Base-by-base conservation (phyloP, 2,113 vertebrate genomes). In the Oenanthe oenanthe region DNA sequence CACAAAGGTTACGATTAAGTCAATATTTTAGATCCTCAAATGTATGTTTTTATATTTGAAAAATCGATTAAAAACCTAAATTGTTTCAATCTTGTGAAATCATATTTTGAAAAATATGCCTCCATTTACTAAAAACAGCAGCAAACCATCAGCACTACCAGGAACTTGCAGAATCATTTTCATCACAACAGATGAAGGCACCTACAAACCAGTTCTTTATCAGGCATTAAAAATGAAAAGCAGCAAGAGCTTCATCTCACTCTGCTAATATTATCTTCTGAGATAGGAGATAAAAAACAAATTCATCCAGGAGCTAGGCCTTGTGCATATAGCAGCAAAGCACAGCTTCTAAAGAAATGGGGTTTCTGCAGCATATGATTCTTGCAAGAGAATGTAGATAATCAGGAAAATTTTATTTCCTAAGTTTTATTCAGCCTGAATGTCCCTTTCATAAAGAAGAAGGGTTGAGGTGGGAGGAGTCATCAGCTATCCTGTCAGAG, bases 171-270 rank as follows among this genome's bases (percentile, higher is more conserved):
- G 60, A 54, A 82, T 43, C 65, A 42, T 60, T 45, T 53, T 53
- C 62, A 68, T 53, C 75, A 70, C 14, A 38, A 17, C 6, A 73
- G 13, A 54, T 43, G 7, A 88, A 89, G 45, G 54, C 50, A 85
- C 19, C 50, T 54, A 90, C 42, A 88, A 93, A 85, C 5, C n/a
- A 79, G 70, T 17, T 82, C 50, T 83, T 85, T 62, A 74, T 56
- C n/a, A 60, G 43, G 26, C 67, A 85, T 62, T 85, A 92, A 87
- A 80, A 88, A 71, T 62, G 22, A 85, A 77, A 93, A 91, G 58
- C 2, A 3, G 19, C 8, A 28, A 87, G 29, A 63, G 18, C 9
- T 84, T 87, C 36, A 45, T 58, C 28, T 87, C 40, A 25, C 61
- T 93, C 36, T 78, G 42, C 32, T 73, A 61, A 50, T 58, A 73